Evolutionary conservation across 1,140 invertebrate species (phyloP).

Genomic region (Diorhabda sublineata): DNA sequence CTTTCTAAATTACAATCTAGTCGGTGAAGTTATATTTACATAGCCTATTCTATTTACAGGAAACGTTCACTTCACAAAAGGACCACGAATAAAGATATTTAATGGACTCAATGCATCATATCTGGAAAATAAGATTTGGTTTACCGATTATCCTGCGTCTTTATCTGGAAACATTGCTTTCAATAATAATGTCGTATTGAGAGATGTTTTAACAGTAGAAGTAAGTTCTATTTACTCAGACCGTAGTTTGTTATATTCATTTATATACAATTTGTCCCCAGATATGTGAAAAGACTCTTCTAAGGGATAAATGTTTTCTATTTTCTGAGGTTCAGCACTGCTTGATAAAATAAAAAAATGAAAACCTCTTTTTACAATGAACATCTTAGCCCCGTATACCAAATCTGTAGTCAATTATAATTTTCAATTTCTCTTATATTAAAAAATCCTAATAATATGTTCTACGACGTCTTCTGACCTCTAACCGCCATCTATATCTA

Average conservation of each 20-base stretch:
- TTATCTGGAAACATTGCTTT: conserved; percentile 30
- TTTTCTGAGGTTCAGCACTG: not conserved
- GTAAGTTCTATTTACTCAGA: conserved; percentile 23
- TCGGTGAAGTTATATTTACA: not conserved
- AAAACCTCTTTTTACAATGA: not conserved
- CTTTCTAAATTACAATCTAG: too few species aligned
- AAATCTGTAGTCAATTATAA: not conserved
- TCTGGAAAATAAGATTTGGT: conserved; percentile 36
- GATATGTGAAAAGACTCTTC: not conserved
- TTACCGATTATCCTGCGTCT: conserved; percentile 27
- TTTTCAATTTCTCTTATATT: not conserved
- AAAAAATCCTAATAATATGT: too few species aligned
- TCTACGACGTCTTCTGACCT: too few species aligned
- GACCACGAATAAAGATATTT: conserved; percentile 30
- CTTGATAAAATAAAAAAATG: not conserved
- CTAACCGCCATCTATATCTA: too few species aligned
- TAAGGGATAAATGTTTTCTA: too few species aligned
- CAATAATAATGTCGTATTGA: conserved; percentile 30
- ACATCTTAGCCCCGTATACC: not conserved
- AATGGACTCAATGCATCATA: conserved; percentile 24
- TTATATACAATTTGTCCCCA: not conserved
- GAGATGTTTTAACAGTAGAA: conserved; percentile 31
- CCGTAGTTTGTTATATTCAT: not conserved
- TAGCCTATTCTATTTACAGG: conserved; percentile 28
- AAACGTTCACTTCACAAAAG: conserved; percentile 33